Evolutionary conservation across 2,888 invertebrate species (phyloP).

Genomic region (Chymomyza procnemis): DNA sequence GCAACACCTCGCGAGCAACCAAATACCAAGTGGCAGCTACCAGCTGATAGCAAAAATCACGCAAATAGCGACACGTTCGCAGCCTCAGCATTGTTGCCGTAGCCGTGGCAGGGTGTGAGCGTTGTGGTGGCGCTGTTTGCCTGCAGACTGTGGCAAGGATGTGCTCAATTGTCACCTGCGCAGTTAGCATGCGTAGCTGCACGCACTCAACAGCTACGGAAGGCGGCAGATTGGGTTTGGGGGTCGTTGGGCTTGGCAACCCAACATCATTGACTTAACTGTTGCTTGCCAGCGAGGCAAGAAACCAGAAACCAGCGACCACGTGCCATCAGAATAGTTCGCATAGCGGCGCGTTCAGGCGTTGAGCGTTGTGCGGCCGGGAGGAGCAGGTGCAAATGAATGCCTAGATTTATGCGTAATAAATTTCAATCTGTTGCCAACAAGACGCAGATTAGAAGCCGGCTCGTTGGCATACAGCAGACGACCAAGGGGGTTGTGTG

Average conservation of each 20-base stretch:
- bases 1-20: conserved; percentile 11
- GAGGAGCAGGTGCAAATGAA: conserved; percentile 68
- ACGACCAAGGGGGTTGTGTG: conserved; percentile 26
- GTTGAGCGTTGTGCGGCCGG: background rate
- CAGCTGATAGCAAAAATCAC: conserved; percentile 37
- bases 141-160: conserved; percentile 9
- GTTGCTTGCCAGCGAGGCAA: conserved; percentile 32
- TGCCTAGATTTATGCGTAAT: conserved; percentile 77
- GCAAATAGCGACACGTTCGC: conserved; percentile 56
- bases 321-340: conserved; percentile 51
- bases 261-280: conserved; percentile 35
- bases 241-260: too few relatives aligned
- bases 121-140: conserved; percentile 7
- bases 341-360: conserved; percentile 50
- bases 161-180: conserved; percentile 59
- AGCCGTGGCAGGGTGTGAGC: background rate
- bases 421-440: conserved; percentile 77
- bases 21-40: conserved; percentile 6
- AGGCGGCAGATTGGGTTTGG: too few relatives aligned
- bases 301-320: background rate
- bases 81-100: conserved; percentile 15
- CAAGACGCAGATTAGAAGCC: conserved; percentile 69
- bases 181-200: conserved; percentile 39
- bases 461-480: background rate
- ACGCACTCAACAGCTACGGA: too few relatives aligned